phyloP scores from a whole-genome alignment of 2,888 invertebrate species.

The Chalcosyrphus nemorum region DNA sequence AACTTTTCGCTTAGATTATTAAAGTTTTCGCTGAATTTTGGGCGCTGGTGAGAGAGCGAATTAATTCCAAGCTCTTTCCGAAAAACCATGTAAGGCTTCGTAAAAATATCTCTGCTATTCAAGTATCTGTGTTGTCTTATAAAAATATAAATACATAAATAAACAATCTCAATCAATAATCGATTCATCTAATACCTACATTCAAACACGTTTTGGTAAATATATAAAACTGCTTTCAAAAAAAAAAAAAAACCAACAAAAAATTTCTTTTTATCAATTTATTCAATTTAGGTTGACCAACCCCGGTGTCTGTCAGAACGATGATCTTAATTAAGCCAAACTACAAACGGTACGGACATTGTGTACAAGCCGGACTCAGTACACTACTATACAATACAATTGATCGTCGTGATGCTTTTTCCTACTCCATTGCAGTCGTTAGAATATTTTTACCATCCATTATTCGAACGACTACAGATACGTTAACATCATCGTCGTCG shows the following conservation, averaged over 20 bases:
- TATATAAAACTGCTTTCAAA: background rate
- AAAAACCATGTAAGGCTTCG: no score
- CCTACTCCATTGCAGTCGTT: conserved; percentile 66
- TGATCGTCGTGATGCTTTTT: conserved; percentile 65
- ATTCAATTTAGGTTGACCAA: conserved; percentile 71
- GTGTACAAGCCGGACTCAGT: conserved; percentile 62
- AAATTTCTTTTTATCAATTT: conserved; percentile 50
- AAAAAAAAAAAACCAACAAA: background rate
- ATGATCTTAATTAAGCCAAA: conserved; percentile 73
- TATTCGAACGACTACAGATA: conserved; percentile 73
- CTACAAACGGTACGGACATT: conserved; percentile 55
- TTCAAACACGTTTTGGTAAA: background rate
- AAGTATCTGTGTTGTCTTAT: no score
- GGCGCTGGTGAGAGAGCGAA: no score
- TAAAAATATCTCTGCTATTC: no score
- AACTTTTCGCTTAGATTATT: no score
- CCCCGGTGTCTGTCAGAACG: conserved; percentile 70
- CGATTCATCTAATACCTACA: background rate
- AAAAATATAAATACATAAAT: no score
- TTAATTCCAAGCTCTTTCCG: no score
- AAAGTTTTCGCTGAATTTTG: no score
- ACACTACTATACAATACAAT: conserved; percentile 61
- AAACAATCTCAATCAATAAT: background rate
- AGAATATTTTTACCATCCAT: conserved; percentile 62
- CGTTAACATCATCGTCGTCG: conserved; percentile 64